These are phyloP conservation scores for Tridacna gigas DNA, from an alignment of 2,888 invertebrate genomes.

Conservation along the genomic window DNA sequence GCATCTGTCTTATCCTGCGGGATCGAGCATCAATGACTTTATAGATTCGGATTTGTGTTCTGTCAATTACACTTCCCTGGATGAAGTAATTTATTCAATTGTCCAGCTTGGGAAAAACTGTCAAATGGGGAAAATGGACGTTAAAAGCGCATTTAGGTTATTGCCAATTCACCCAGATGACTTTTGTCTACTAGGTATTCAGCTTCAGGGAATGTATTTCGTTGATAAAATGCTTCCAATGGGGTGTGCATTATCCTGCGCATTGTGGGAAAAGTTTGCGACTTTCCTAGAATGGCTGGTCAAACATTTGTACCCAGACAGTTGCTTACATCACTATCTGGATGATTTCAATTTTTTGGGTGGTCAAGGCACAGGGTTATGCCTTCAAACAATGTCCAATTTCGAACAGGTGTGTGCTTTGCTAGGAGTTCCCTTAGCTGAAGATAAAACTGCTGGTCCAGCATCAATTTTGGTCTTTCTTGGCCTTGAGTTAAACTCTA, in stretches of 20 bases:
- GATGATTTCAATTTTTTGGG: constrained; percentile 32
- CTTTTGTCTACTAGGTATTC: constrained; percentile 26
- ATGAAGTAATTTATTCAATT: constrained; percentile 20
- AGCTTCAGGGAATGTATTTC: constrained; percentile 6
- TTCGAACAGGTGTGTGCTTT: neutral
- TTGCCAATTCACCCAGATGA: constrained; percentile 16
- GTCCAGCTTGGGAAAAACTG: constrained; percentile 4
- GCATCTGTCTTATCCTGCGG: constrained; percentile 36
- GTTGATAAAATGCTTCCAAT: constrained; percentile 30
- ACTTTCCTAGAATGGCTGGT: constrained; percentile 9
- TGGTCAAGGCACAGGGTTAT: neutral
- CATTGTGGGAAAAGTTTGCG: constrained; percentile 28
- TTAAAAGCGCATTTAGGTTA: constrained; percentile 24
- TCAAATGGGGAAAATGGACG: constrained; percentile 21
- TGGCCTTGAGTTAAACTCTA: constrained; percentile 34
- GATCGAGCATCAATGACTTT: constrained; percentile 33
- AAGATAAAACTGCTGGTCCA: constrained; percentile 31
- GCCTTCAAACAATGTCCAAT: neutral
- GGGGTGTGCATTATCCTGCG: constrained; percentile 18
- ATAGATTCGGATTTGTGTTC: constrained; percentile 28
- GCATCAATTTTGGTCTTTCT: constrained; percentile 13
- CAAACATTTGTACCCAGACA: neutral
- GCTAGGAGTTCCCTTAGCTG: constrained; percentile 28
- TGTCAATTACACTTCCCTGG: constrained; percentile 37
- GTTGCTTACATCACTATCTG: constrained; percentile 17